These are phyloP conservation scores for Loripinus fragilis DNA, from an alignment of 2,888 invertebrate species.

Conservation along the genomic window DNA sequence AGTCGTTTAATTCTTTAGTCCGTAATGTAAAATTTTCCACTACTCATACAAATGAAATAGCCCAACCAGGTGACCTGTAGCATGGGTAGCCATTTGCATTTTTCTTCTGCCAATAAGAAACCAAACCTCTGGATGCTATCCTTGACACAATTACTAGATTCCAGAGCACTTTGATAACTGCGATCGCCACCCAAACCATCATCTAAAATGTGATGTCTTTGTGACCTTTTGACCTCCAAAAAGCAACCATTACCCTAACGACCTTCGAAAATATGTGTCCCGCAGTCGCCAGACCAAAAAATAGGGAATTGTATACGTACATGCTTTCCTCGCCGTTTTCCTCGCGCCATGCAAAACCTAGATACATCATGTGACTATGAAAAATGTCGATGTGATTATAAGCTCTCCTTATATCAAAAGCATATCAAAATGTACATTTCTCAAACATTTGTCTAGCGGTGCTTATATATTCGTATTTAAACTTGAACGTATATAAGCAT, in stretches of 20 bases:
- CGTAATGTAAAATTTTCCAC: background rate
- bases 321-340: background rate
- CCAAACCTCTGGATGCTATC: background rate
- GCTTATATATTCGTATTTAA: no score
- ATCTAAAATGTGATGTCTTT: background rate
- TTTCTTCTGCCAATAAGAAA: background rate
- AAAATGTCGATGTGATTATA: constrained; percentile 6
- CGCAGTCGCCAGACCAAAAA: background rate
- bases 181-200: background rate
- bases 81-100: background rate
- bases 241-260: background rate
- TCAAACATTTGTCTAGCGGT: constrained; percentile 31
- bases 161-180: background rate
- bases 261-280: background rate
- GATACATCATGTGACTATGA: background rate
- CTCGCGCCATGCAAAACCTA: background rate
- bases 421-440: background rate
- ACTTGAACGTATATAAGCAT: no score
- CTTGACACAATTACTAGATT: background rate
- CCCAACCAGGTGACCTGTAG: background rate
- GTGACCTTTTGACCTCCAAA: no score
- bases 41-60: background rate
- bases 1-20: background rate
- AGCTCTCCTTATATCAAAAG: background rate
- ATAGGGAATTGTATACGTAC: background rate